Base-by-base conservation (phyloP, 2,113 vertebrate genomes). In the Dasyprocta punctata region DNA sequence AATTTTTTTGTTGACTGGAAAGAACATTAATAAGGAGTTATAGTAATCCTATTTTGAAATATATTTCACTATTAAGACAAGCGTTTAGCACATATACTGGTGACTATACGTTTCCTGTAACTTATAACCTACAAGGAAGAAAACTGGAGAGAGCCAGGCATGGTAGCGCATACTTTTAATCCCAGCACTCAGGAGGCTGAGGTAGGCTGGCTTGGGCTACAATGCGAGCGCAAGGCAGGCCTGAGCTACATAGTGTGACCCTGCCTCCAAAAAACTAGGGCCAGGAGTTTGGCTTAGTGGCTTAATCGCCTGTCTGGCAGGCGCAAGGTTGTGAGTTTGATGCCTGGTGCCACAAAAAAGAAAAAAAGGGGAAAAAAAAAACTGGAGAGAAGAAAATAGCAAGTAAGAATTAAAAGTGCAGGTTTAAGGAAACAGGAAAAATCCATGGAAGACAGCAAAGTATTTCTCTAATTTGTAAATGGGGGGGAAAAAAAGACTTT, bases 401-500 rank as follows among this genome's bases (percentile, higher is more conserved):
- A 54, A 61, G 36, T 44, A 28, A 38, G 44, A 89, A 73, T 49
- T 33, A 1, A 77, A 78, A 49, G 5, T 75, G 38, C 38, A 69
- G 16, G 12, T 81, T 95, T 44, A 95, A 96, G 52, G 54, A 94
- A 94, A 90, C 44, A 65, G 49, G 16, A 86, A 49, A 90, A 84
- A 60, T 92, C 16, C n/a, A 33, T 92, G 12, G 33, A 88, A 65
- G 26, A 81, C 0, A 52, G 26, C 16, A 47, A 63, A 85, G 14
- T 92, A 20, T 83, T 92, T 90, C 19, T 83, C 54, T 95, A 28
- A 87, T 92, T 92, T 92, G 54, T 90, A 84, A 86, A 61, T 84
- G 3, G n/a, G n/a, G n/a, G n/a, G n/a, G 24, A 52, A 56, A 63
- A 47, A 17, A 13, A 20, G 5, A 13, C 28, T 85, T 88, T 65